These are phyloP conservation scores for Leucophenga montana DNA, from an alignment of 2,888 invertebrate species.

Conservation along the genomic window DNA sequence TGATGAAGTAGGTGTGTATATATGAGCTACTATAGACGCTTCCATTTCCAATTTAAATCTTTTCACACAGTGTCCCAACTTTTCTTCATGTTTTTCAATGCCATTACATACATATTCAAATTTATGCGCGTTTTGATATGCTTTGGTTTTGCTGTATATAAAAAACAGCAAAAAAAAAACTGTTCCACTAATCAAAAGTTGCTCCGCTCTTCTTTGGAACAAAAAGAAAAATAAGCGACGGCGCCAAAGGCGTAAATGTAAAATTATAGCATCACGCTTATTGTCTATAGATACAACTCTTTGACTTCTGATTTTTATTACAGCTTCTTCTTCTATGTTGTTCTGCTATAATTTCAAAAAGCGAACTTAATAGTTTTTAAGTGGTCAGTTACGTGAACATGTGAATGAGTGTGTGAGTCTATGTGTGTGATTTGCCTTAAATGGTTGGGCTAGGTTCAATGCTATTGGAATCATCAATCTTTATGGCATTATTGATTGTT, in stretches of 20 bases:
- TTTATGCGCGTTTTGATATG: conserved; percentile 11
- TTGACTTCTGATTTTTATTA: not conserved
- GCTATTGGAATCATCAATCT: conserved; percentile 31
- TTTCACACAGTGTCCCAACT: too few relatives aligned
- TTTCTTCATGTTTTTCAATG: too few relatives aligned
- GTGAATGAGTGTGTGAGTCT: too few relatives aligned
- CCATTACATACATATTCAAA: conserved; percentile 3
- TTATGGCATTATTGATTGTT: conserved; percentile 2
- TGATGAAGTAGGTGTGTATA: not conserved
- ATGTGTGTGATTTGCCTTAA: not conserved
- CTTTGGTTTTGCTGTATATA: too few relatives aligned
- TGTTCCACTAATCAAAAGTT: too few relatives aligned
- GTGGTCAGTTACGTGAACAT: conserved; percentile 12
- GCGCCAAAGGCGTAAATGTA: conserved; percentile 22
- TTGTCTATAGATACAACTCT: not conserved
- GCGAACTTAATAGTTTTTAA: conserved; percentile 26
- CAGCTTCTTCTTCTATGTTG: not conserved
- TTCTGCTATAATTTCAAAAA: conserved; percentile 7
- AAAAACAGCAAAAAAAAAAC: too few relatives aligned
- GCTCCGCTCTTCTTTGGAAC: too few relatives aligned
- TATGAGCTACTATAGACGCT: too few relatives aligned
- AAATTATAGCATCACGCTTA: conserved; percentile 10
- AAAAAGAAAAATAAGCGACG: not conserved
- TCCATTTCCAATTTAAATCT: too few relatives aligned
- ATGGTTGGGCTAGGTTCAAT: conserved; percentile 29